Conservation (phyloP, 2,113 vertebrate genomes). For the Heterocephalus glaber region DNA sequence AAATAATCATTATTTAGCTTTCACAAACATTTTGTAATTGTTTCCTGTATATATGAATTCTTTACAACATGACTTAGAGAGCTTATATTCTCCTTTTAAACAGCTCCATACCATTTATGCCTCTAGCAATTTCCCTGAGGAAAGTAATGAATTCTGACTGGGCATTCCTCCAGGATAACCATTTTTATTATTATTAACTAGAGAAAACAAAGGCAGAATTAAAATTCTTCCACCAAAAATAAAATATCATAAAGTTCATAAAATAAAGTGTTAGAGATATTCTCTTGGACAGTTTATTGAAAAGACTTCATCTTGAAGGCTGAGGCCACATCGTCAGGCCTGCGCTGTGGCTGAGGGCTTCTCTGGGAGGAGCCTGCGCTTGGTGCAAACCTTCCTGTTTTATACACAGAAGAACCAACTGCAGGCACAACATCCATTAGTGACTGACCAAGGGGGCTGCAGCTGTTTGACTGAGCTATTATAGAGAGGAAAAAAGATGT, state of each 20-base stretch:
- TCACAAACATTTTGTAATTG: not conserved
- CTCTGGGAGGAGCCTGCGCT: not conserved
- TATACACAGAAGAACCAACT: not conserved
- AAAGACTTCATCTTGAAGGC: not conserved
- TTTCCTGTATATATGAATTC: not conserved
- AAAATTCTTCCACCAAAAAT: conserved; percentile 54
- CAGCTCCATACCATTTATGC: conserved; percentile 27
- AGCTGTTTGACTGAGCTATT: not conserved
- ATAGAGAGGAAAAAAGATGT: not conserved
- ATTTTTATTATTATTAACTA: conserved; percentile 48
- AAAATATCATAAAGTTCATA: not conserved
- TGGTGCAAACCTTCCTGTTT: not conserved
- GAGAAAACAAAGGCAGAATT: conserved; percentile 47
- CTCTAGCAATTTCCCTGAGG: conserved; percentile 36
- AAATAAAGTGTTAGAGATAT: conserved; percentile 44
- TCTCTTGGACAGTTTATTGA: conserved; percentile 41
- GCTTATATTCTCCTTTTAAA: conserved; percentile 24
- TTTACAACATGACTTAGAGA: not conserved
- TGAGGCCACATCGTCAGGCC: not conserved
- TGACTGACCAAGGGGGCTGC: not conserved
- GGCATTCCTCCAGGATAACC: conserved; percentile 66
- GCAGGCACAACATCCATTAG: not conserved
- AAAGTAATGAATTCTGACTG: conserved; percentile 61
- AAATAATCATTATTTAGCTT: conserved; percentile 23
- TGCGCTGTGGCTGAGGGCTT: too few relatives aligned